Evolutionary conservation across 2,888 invertebrate genomes (phyloP).

Genomic region (Pasiphila rectangulata): DNA sequence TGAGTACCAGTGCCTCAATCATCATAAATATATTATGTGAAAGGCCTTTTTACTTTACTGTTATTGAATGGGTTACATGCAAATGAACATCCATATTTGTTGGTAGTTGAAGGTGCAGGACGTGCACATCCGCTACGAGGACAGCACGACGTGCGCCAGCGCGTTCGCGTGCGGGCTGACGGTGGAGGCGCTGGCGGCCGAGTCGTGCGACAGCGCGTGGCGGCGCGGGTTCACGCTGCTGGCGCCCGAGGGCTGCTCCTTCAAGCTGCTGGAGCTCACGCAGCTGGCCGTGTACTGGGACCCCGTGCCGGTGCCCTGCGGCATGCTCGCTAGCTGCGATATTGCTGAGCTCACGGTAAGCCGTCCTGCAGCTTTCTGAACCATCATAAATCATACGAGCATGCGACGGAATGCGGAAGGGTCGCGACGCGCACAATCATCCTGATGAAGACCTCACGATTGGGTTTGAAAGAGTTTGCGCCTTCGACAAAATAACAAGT

Average conservation of each 20-base stretch:
- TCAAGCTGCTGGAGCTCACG: slow-evolving; percentile 94
- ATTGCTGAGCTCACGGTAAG: slow-evolving; percentile 85
- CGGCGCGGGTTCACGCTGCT: slow-evolving; percentile 85
- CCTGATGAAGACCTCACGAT: too few relatives aligned
- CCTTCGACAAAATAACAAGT: too few relatives aligned
- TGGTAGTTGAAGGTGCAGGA: slow-evolving; percentile 93
- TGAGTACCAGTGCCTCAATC: too few relatives aligned
- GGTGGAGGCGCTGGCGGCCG: slow-evolving; percentile 92
- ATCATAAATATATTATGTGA: too few relatives aligned
- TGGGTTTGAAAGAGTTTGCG: too few relatives aligned
- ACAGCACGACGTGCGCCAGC: slow-evolving; percentile 85
- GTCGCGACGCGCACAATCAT: too few relatives aligned
- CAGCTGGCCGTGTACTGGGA: slow-evolving; percentile 96
- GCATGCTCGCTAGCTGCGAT: slow-evolving; percentile 84
- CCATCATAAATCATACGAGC: too few relatives aligned
- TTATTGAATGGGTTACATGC: too few relatives aligned
- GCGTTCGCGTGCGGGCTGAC: slow-evolving; percentile 93
- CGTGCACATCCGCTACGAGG: slow-evolving; percentile 98
- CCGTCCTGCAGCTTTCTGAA: too few relatives aligned
- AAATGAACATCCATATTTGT: too few relatives aligned
- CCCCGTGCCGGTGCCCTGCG: slow-evolving; percentile 77
- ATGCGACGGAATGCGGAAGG: too few relatives aligned
- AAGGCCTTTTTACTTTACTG: too few relatives aligned
- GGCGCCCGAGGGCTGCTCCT: slow-evolving; percentile 83
- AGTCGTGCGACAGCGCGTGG: slow-evolving; percentile 96